These are phyloP conservation scores for Spialia ferax DNA, from an alignment of 2,888 invertebrate genomes.

Conservation along the genomic window DNA sequence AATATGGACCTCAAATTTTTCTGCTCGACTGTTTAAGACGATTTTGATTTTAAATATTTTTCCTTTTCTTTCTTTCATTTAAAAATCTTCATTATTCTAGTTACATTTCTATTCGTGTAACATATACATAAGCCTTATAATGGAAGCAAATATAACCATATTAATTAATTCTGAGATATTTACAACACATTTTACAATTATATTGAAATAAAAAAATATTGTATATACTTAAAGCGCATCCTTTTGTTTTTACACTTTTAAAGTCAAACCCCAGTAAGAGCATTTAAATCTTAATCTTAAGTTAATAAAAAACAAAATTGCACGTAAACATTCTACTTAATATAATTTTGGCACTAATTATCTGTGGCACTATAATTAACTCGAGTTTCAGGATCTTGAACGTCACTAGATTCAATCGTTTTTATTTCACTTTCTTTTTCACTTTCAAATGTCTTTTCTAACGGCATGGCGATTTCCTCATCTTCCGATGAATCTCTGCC, in stretches of 20 bases:
- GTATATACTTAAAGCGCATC: constrained; percentile 82
- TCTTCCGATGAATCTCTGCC: constrained; percentile 86
- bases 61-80: constrained; percentile 50
- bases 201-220: constrained; percentile 64
- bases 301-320: constrained; percentile 83
- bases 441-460: constrained; percentile 72
- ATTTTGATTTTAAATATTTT: constrained; percentile 47
- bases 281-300: constrained; percentile 71
- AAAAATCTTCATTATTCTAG: constrained; percentile 59
- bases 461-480: constrained; percentile 69
- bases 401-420: constrained; percentile 74
- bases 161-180: constrained; percentile 75
- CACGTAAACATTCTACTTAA: constrained; percentile 84
- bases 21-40: constrained; percentile 43
- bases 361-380: constrained; percentile 87
- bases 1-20: constrained; percentile 67
- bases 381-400: constrained; percentile 75
- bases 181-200: constrained; percentile 74
- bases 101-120: constrained; percentile 70
- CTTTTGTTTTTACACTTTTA: constrained; percentile 78
- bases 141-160: constrained; percentile 82
- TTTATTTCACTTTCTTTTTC: constrained; percentile 82
- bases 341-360: constrained; percentile 89
- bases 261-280: constrained; percentile 76
- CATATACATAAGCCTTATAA: constrained; percentile 75